A percentile compares a stretch with the other conserved stretches of the same genome.
Conservation (phyloP, 2,113 vertebrate genomes). For the Isurus oxyrinchus region DNA sequence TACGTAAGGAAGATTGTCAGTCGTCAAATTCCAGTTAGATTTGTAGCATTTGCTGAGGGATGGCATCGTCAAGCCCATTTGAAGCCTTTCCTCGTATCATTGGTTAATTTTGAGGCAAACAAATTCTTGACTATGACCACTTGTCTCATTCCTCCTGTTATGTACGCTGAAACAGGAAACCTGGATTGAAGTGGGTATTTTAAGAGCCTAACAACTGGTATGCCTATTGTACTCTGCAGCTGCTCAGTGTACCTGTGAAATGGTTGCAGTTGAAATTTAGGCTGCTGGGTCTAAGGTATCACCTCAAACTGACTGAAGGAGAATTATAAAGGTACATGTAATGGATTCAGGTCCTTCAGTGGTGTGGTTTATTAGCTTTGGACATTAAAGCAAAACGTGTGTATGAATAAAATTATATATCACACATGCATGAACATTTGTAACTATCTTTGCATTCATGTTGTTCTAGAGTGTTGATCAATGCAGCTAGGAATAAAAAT, state of each 20-base stretch:
- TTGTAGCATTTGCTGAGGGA: neutral
- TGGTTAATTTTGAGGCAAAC: neutral
- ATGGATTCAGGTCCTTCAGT: neutral
- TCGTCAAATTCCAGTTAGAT: neutral
- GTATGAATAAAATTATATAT: neutral
- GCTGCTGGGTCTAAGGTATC: neutral
- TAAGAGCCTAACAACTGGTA: neutral
- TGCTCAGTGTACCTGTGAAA: neutral
- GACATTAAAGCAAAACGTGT: neutral
- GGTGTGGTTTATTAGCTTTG: neutral
- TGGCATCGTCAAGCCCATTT: neutral
- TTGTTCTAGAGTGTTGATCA: neutral
- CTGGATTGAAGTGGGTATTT: neutral
- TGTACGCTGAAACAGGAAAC: neutral
- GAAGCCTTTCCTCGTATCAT: neutral
- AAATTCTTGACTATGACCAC: neutral
- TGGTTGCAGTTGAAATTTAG: neutral
- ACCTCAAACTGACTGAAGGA: neutral
- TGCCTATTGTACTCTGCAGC: neutral
- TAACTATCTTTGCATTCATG: neutral
- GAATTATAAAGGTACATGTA: neutral
- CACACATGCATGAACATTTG: neutral
- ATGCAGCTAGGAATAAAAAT: neutral
- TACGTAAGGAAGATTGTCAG: neutral
- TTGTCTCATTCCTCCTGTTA: neutral